A percentile compares a stretch with the other conserved stretches of the same genome.
Conservation (phyloP, 2,113 vertebrate genomes). For the Tautogolabrus adspersus region DNA sequence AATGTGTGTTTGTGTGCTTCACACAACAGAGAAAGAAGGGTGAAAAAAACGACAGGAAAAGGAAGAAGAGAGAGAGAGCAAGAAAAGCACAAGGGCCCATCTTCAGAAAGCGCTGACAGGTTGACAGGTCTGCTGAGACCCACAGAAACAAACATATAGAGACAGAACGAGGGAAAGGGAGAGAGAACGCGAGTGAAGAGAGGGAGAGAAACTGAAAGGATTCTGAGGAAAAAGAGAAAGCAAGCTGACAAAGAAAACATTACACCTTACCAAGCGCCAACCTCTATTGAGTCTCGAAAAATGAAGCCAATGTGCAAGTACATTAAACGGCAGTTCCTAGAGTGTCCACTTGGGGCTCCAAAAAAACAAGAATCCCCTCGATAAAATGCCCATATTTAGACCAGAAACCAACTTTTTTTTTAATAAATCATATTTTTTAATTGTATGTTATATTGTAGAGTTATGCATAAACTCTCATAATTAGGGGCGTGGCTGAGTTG, state of each 20-base stretch:
- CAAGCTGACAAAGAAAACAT: not conserved
- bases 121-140: slow-evolving; percentile 79
- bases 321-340: not conserved
- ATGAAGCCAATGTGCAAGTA: not conserved
- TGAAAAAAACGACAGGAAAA: not conserved
- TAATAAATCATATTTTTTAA: no score
- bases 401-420: no score
- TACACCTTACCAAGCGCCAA: not conserved
- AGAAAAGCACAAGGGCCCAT: slow-evolving; percentile 57
- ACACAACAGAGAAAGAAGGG: slow-evolving; percentile 13
- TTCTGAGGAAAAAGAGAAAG: slow-evolving; percentile 8
- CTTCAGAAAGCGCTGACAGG: slow-evolving; percentile 72
- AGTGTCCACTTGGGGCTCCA: no score
- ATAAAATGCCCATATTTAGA: no score
- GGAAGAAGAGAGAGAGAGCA: slow-evolving; percentile 41
- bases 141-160: slow-evolving; percentile 63
- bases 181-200: not conserved
- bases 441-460: no score
- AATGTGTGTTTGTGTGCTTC: slow-evolving; percentile 1
- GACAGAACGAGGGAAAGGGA: slow-evolving; percentile 22
- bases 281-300: no score
- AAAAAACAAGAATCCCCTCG: no score
- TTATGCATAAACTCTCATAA: no score
- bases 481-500: no score
- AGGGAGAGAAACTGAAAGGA: not conserved